phyloP scores from a whole-genome alignment of 2,113 vertebrate genomes.

The Ancistrus triradiatus region DNA sequence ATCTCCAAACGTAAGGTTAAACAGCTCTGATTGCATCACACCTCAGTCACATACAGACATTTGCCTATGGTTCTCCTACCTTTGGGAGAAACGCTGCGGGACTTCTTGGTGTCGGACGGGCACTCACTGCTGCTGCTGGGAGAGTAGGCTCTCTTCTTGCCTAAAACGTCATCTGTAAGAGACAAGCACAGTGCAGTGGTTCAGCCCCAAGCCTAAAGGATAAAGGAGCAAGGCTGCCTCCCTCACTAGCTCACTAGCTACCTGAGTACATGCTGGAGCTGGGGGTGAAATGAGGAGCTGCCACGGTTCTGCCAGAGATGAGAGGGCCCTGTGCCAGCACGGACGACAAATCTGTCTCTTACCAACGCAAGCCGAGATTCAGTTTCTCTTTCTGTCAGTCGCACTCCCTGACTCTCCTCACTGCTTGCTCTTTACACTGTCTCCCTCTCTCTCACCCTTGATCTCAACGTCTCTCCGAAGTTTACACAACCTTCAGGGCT shows the following conservation, averaged over 20 bases:
- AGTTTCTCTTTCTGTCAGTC: slow-evolving; percentile 41
- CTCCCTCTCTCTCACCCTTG: slow-evolving; percentile 39
- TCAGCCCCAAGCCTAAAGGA: slow-evolving; percentile 27
- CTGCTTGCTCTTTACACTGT: slow-evolving; percentile 46
- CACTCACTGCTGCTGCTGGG: slow-evolving; percentile 89
- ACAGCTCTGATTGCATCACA: slow-evolving; percentile 39
- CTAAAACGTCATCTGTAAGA: slow-evolving; percentile 83
- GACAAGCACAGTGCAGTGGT: slow-evolving; percentile 42
- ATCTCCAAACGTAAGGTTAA: slow-evolving; percentile 41
- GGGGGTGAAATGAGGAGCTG: slow-evolving; percentile 56
- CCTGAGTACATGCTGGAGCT: slow-evolving; percentile 47
- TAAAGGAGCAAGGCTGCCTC: slow-evolving; percentile 3
- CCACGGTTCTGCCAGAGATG: slow-evolving; percentile 56
- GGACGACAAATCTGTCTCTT: slow-evolving; percentile 61
- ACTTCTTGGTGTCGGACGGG: slow-evolving; percentile 88
- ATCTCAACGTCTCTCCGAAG: slow-evolving; percentile 46
- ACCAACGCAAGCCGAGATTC: slow-evolving; percentile 46
- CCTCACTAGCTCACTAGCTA: slow-evolving; percentile 24
- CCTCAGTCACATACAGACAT: background rate
- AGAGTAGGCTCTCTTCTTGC: slow-evolving; percentile 86
- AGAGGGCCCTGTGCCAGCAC: slow-evolving; percentile 52
- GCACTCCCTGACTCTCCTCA: slow-evolving; percentile 30
- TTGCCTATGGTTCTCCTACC: slow-evolving; percentile 62
- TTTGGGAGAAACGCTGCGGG: slow-evolving; percentile 86
- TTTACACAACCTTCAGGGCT: slow-evolving; percentile 34